phyloP scores from a whole-genome alignment of 2,888 invertebrate genomes.

The Cremastobaeus sp. region DNA sequence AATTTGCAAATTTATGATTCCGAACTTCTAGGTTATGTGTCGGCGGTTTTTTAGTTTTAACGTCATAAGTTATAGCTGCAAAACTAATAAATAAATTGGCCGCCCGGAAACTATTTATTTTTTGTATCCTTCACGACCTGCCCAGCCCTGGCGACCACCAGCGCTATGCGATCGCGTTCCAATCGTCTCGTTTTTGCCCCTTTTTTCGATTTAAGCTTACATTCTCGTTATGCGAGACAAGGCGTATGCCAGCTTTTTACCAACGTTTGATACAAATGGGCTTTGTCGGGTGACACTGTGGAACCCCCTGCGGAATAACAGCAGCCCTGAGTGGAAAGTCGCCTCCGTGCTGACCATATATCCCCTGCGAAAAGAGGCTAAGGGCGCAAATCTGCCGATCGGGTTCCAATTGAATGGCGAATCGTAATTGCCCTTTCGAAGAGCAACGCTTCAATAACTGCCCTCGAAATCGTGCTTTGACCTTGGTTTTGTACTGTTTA shows the following conservation, averaged over 20 bases:
- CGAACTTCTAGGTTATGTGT: too few species aligned
- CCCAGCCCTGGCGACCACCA: background rate
- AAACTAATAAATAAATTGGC: too few species aligned
- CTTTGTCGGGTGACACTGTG: conserved; percentile 59
- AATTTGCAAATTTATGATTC: too few species aligned
- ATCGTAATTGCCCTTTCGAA: conserved; percentile 60
- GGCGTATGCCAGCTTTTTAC: conserved; percentile 58
- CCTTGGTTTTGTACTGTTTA: conserved; percentile 14
- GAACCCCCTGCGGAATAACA: conserved; percentile 60
- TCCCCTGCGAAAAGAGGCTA: conserved; percentile 54
- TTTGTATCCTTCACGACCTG: too few species aligned
- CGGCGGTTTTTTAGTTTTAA: too few species aligned
- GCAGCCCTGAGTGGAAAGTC: conserved; percentile 61
- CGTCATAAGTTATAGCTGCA: too few species aligned
- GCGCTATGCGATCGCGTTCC: background rate
- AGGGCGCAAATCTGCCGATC: conserved; percentile 59
- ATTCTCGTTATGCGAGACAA: conserved; percentile 58
- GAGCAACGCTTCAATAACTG: conserved; percentile 37
- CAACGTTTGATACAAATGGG: conserved; percentile 61
- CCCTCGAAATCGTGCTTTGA: conserved; percentile 26
- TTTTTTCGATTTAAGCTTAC: conserved; percentile 58
- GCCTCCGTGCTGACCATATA: conserved; percentile 55
- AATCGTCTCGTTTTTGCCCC: conserved; percentile 24
- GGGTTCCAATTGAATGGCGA: conserved; percentile 61
- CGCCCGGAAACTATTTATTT: too few species aligned